These are phyloP conservation scores for Oncorhynchus tshawytscha DNA, from an alignment of 2,113 vertebrate species.

Conservation along the genomic window DNA sequence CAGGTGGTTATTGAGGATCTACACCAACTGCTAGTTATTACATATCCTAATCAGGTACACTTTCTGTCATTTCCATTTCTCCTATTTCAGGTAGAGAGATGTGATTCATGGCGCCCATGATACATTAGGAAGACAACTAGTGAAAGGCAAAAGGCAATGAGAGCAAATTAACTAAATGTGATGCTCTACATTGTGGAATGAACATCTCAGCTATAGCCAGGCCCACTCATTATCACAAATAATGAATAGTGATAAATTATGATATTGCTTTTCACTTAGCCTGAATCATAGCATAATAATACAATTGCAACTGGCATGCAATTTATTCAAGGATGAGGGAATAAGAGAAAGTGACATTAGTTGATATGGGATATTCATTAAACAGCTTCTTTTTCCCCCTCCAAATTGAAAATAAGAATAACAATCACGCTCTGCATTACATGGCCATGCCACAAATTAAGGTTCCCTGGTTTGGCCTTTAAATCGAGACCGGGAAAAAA, in stretches of 20 bases:
- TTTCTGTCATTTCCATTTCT: no score
- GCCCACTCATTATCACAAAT: constrained; percentile 21
- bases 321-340: constrained; percentile 36
- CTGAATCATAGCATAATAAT: constrained; percentile 6
- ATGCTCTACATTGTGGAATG: neutral
- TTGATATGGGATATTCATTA: constrained; percentile 37
- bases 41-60: no score
- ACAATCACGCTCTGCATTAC: constrained; percentile 17
- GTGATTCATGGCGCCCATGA: no score
- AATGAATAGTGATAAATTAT: constrained; percentile 17
- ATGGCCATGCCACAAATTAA: constrained; percentile 13
- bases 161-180: neutral
- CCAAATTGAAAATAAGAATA: constrained; percentile 52
- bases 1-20: no score
- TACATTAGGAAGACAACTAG: no score
- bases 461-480: constrained; percentile 19
- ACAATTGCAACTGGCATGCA: constrained; percentile 33
- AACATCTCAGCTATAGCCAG: neutral
- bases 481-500: constrained; percentile 26
- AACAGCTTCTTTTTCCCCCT: constrained; percentile 25
- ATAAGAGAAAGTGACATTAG: constrained; percentile 33
- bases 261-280: constrained; percentile 15
- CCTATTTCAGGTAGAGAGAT: no score
- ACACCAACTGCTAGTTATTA: no score
- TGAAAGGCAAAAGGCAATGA: neutral